Conservation (phyloP, 2,113 vertebrate genomes). For the Taxidea taxus region DNA sequence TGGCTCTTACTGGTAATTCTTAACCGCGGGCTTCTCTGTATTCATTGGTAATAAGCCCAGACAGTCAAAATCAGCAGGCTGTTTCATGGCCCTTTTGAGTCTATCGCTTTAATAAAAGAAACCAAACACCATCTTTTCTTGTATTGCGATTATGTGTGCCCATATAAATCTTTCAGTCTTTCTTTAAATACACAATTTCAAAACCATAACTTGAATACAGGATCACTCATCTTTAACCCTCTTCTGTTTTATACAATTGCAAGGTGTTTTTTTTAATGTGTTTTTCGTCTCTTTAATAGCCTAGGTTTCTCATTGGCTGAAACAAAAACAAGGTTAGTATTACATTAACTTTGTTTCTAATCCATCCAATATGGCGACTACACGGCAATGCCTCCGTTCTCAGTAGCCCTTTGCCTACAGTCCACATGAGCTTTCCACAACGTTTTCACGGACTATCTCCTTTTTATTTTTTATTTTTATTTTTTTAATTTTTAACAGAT, state of each 20-base stretch:
- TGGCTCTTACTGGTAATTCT: background rate
- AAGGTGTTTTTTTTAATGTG: background rate
- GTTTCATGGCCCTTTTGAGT: background rate
- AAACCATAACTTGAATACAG: background rate
- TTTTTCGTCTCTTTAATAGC: background rate
- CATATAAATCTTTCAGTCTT: background rate
- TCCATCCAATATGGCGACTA: background rate
- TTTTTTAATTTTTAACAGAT: too few relatives aligned
- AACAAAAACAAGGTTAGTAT: background rate
- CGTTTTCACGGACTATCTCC: background rate
- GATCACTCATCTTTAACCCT: background rate
- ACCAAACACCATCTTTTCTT: background rate
- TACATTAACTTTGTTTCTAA: background rate
- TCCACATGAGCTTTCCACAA: background rate
- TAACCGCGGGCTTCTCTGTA: background rate
- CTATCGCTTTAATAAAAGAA: background rate
- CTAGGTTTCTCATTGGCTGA: background rate
- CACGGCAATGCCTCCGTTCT: fast-evolving
- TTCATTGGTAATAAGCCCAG: background rate
- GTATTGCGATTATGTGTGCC: background rate
- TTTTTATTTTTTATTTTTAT: too few relatives aligned
- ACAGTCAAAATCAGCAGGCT: background rate
- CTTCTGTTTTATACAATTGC: background rate
- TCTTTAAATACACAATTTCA: background rate
- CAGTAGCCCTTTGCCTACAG: background rate